Evolutionary conservation across 1,140 invertebrate genomes (phyloP), one percentile per base, ranked within the genome.

Genomic region (Drosophila sturtevanti): DNA sequence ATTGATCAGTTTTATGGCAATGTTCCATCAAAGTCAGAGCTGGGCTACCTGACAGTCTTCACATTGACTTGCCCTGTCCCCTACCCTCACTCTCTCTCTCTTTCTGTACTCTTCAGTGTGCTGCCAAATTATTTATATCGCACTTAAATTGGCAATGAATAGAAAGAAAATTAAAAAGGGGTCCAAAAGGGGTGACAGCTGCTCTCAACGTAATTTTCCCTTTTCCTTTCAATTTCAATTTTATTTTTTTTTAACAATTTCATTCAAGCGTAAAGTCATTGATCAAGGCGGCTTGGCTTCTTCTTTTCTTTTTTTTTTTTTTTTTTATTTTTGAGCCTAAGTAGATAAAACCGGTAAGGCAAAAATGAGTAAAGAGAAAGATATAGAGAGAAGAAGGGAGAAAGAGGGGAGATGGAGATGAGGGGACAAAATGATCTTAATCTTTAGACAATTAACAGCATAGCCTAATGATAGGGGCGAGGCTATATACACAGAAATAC

Each of bases 121-220:
- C 56, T 82, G 79, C 79, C 84, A 86, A 86, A 86, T 87, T 86
- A 86, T 86, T 86, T 86, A 87, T 87, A 86, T 86, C 82, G 82
- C 71, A 87, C 79, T 89, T 82, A 87, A 89, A 89, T 89, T 87
- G 76, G 71, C 82, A 87, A 87, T 87, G 81, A 87, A 87, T 87
- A 79, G 82, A 82, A 31, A 87, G 79, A 74, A 79, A 62, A 41
- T 55, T 10, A 16, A 56, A 44, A 21, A 48, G 16, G 7, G 10
- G 34, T 14, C 18, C 14, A 86, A 86, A 86, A 82, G 79, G 84
- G 82, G 76, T 77, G 84, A 87, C 82, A 87, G 84, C 84, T 87
- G 82, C 66, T 70, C 82, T 77, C 70, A 66, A 84, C 41, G 41
- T 4, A 48, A 48, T 11, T 48, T 48, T 48, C 18, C 41, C 41